Conservation (phyloP, 2,797 vertebrate species). For the Characodon lateralis region DNA sequence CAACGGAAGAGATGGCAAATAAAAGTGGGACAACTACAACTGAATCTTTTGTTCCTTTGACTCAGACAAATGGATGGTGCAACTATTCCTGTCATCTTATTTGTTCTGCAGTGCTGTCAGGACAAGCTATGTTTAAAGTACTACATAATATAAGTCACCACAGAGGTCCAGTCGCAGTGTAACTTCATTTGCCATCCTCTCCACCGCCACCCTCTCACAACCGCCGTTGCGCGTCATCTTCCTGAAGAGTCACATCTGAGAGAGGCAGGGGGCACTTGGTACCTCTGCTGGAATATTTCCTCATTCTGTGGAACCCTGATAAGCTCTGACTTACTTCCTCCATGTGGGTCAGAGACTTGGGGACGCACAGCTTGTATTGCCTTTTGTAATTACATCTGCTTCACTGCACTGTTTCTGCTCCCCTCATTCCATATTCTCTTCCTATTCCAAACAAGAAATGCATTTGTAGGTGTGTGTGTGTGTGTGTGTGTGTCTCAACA, state of each 20-base stretch:
- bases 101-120: slow-evolving; percentile 9
- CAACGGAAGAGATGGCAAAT: slow-evolving; percentile 4
- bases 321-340: slow-evolving; percentile 77
- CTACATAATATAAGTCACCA: not conserved
- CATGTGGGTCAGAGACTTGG: slow-evolving; percentile 71
- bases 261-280: slow-evolving; percentile 59
- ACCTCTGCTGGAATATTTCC: slow-evolving; percentile 58
- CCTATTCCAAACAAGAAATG: slow-evolving; percentile 39
- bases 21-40: slow-evolving; percentile 12
- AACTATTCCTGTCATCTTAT: slow-evolving; percentile 2
- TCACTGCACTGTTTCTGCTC: slow-evolving; percentile 63
- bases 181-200: slow-evolving; percentile 48
- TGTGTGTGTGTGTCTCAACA: slow-evolving; percentile 17
- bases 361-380: slow-evolving; percentile 66
- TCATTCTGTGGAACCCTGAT: slow-evolving; percentile 70
- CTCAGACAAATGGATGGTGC: slow-evolving; percentile 23
- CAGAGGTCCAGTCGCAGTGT: slow-evolving; percentile 12
- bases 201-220: slow-evolving; percentile 23
- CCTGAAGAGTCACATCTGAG: slow-evolving; percentile 60
- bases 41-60: slow-evolving; percentile 11
- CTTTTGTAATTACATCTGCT: slow-evolving; percentile 79
- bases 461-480: slow-evolving; percentile 40
- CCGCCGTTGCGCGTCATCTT: slow-evolving; percentile 47
- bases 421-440: slow-evolving; percentile 36
- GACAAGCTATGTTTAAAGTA: slow-evolving; percentile 16